Base-by-base conservation (phyloP, 2,888 invertebrate genomes). In the Pecten maximus region DNA sequence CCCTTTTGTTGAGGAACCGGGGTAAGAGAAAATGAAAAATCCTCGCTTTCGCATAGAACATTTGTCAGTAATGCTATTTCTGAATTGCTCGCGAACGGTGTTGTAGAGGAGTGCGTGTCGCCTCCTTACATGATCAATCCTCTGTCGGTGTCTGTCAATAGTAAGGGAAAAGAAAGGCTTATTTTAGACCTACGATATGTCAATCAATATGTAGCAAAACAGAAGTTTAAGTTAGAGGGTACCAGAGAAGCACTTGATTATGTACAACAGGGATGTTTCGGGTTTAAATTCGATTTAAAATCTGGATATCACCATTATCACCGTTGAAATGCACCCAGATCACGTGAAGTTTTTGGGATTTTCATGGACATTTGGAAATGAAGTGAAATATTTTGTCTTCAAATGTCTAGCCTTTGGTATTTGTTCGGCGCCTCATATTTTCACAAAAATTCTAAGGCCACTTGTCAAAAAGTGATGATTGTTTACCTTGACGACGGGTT, bases 161-260 rank as follows among this genome's bases (percentile, higher is more conserved):
- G 19, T 19, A 87, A 10, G 0, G 87, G 89, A 6, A 91, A 91
- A 86, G 87, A 88, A 12, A 90, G 91, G 10, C 39, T 91, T 8
- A 90, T 91, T 48, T 90, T 92, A 89, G 89, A 92, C 87, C 88
- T 91, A 16, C 87, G 92, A 74, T 91, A 91, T 50, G 88, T 92
- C 19, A 92, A 92, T 44, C 60, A 89, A 12, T 90, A 89, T 90
- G 50, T 92, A 44, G 88, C 90, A 90, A 74, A 40, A 48, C 88
- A 92, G 15, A 91, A 90, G 39, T 44, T 90, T 16, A 91, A 92
- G 50, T 89, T 90, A 60, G 92, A 93, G 40, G 91, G 91, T 35
- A 89, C 90, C 0, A 90, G 88, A 48, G 88, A 90, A 35, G 91
- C 90, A 0, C 19, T 87, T 23, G 12, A n/a, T 4, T 50, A 92